Evolutionary conservation across 35 echinoderm and acorn worm genomes (phyloP).

Genomic region (Diadema setosum): DNA sequence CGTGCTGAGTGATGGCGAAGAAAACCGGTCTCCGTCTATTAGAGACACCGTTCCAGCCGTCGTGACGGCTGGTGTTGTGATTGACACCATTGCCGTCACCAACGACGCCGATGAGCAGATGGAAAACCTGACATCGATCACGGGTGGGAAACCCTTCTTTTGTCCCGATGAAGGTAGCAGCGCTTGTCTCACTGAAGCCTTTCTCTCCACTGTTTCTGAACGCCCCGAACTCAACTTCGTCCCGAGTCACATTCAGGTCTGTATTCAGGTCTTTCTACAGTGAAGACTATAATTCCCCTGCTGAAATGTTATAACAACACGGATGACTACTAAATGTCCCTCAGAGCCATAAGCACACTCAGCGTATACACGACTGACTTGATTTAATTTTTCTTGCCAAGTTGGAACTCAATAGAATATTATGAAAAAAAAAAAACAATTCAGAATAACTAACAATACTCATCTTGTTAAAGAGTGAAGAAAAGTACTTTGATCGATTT

Average conservation of each 20-base stretch:
- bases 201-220: background rate
- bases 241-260: background rate
- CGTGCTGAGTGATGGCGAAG: background rate
- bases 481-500: too few species aligned
- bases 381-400: too few species aligned
- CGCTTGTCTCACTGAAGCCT: background rate
- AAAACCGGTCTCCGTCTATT: background rate
- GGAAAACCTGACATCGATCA: background rate
- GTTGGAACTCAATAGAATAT: too few species aligned
- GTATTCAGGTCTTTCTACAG: too few species aligned
- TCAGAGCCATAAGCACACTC: too few species aligned
- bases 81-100: slow-evolving; percentile 14
- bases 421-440: too few species aligned
- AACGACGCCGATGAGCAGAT: background rate
- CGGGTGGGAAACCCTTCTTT: background rate
- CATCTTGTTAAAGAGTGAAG: too few species aligned
- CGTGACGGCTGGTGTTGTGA: background rate
- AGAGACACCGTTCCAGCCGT: background rate
- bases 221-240: background rate
- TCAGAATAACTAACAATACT: too few species aligned
- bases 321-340: too few species aligned
- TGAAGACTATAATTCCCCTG: too few species aligned
- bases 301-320: too few species aligned
- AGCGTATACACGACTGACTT: too few species aligned
- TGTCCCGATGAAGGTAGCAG: background rate